Evolutionary conservation across 2,888 invertebrate genomes (phyloP), one percentile per base, ranked within the genome.

Genomic region (Cylindroiulus punctatus): DNA sequence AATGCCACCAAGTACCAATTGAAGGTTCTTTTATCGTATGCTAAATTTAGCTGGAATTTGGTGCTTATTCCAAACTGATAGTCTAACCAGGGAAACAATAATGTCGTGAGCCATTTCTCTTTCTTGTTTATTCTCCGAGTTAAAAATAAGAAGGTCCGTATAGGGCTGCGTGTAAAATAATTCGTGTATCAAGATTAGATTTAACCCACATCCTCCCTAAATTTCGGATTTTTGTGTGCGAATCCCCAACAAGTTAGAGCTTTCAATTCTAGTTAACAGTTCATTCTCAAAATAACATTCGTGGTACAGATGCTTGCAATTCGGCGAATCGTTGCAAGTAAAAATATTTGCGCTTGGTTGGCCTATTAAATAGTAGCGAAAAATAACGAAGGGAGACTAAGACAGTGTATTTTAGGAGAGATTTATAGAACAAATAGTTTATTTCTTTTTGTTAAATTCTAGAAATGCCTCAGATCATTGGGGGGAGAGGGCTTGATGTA

Each of bases 121-220:
- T 22, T n/a, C 5, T 57, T n/a, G 57, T 19, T n/a, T 57, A 22
- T 22, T 22, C 26, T 65, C 65, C 1, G n/a, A 65, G 65, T 65
- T 65, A 65, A 65, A 65, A 65, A 65, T 65, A 65, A 26, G 65
- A 1, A 26, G 65, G 65, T 12, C 65, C 65, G 26, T 65, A 26
- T 65, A 65, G 65, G 65, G 65, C 26, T 65, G 8, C 65, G 26
- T 12, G 65, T 7, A 65, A 12, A 65, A 65, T 65, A 65, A 65
- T 65, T 65, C 65, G 26, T 65, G 26, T 65, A 65, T 65, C 65
- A 65, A 65, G 65, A 65, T 22, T 65, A 65, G 12, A 65, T 65
- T 65, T 65, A 65, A 65, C 65, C 65, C 65, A 65, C 14, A n/a
- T 26, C n/a, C 26, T 26, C 8, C 65, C 12, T 65, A 26, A n/a